Percentiles rank a stretch among this genome's conserved stretches.
phyloP scores from a whole-genome alignment of 2,113 vertebrate species.

The Strigops habroptila region DNA sequence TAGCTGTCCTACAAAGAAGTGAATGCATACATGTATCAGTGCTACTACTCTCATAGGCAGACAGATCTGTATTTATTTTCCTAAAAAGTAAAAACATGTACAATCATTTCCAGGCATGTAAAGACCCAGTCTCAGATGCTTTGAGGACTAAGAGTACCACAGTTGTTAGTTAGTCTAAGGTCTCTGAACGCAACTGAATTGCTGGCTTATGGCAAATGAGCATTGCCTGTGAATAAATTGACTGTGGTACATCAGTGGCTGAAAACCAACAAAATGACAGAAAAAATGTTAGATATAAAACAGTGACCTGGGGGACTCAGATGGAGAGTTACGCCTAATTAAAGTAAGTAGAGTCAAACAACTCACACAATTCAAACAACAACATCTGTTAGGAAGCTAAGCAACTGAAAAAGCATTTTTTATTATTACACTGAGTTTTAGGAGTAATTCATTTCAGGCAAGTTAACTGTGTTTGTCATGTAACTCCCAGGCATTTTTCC shows the following conservation, averaged over 20 bases:
- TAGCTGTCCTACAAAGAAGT: not conserved
- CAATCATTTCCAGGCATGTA: not conserved
- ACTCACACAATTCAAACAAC: conserved; percentile 1
- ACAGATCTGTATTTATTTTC: not conserved
- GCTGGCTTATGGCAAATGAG: conserved; percentile 13
- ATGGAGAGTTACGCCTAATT: conserved; percentile 26
- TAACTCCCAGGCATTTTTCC: not conserved
- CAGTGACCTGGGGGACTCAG: not conserved
- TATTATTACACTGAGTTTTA: not conserved
- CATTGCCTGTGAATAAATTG: not conserved
- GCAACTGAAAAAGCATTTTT: not conserved
- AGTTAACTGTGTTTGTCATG: not conserved
- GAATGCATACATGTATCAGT: not conserved
- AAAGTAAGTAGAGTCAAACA: conserved; percentile 16
- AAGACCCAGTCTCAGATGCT: conserved; percentile 17
- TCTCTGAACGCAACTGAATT: conserved; percentile 30
- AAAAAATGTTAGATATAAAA: conserved; percentile 27
- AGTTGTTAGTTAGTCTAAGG: conserved; percentile 24
- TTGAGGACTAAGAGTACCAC: not conserved
- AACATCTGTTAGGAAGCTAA: conserved; percentile 49
- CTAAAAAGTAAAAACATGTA: not conserved
- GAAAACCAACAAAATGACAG: not conserved
- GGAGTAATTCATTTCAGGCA: not conserved
- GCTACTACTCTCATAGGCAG: not conserved
- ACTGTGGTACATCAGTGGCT: not conserved